A percentile compares a stretch with the other conserved stretches of the same genome.
phyloP scores from a whole-genome alignment of 2,797 vertebrate genomes.

The Carcharodon carcharias region DNA sequence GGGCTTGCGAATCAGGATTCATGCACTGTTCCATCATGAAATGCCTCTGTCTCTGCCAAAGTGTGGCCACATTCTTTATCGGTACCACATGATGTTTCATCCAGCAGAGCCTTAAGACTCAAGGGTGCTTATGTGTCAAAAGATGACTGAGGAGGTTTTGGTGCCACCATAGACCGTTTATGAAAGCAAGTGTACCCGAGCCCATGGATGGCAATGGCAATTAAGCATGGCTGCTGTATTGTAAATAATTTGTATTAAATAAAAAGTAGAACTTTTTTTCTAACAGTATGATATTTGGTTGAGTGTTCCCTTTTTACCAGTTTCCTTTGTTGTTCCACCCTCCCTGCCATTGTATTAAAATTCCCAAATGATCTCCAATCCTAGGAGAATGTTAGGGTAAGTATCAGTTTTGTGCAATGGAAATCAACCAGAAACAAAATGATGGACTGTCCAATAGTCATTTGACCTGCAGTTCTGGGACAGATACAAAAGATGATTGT shows the following conservation, averaged over 20 bases:
- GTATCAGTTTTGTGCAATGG: not conserved
- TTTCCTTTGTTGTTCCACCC: not conserved
- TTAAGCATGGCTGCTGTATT: conserved; percentile 1
- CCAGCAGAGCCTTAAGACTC: conserved; percentile 26
- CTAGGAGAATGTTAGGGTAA: not conserved
- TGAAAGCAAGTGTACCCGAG: not conserved
- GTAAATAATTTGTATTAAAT: conserved; percentile 37
- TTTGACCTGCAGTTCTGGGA: not conserved
- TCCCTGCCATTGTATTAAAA: not conserved
- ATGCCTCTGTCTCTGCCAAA: fast-evolving
- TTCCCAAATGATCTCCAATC: not conserved
- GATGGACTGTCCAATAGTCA: not conserved
- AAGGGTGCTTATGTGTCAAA: not conserved
- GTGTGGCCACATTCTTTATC: not conserved
- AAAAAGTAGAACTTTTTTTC: conserved; percentile 28
- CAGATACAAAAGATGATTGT: not conserved
- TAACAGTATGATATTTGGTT: not conserved
- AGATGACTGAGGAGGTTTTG: not conserved
- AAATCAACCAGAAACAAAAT: not conserved
- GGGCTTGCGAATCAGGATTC: not conserved
- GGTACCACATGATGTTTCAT: not conserved
- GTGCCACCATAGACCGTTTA: not conserved
- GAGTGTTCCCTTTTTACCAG: not conserved
- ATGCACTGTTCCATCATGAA: not conserved
- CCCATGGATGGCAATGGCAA: not conserved